Evolutionary conservation across 2,797 vertebrate genomes (phyloP), one percentile per base, ranked within the genome.

Genomic region (Nothura maculosa): DNA sequence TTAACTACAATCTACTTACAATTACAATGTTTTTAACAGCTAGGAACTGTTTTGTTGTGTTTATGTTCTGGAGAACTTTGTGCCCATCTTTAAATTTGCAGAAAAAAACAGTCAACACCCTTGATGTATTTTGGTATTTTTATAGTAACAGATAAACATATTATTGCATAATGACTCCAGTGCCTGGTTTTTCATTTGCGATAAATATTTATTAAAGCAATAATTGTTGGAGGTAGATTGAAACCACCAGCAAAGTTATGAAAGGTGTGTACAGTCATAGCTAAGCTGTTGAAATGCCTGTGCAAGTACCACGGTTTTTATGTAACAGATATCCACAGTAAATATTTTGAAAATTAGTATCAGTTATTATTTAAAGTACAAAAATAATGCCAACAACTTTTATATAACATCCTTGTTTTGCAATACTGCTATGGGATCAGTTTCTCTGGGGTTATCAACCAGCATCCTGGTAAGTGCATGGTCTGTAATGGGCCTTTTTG

Each of bases 181-280:
- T 14, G 28, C 15, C 60, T 47, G 27, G 19, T 81, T 87, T 90
- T 91, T 85, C 28, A 54, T 85, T 91, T 83, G 60, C 20, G 36
- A 81, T 64, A 89, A 81, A 42, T 87, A 73, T 42, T 90, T 92
- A 38, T 87, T 85, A 70, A 60, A 42, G 36, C 30, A 42, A 3
- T 52, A 45, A 45, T 91, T 90, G 66, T 55, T 81, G 0, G 2
- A 80, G 55, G 32, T 89, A 81, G 81, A 83, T 89, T 92, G 80
- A 93, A 95, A 85, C 87, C 81, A 81, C 72, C 40, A 57, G 1
- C 7, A 28, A 66, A 54, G 45, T 92, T 91, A 40, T 91, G 94
- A 92, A 95, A 95, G 79, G 22, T 15, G 32, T 69, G 76, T 54
- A 17, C 52, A 89, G 66, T 87, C 57, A 54, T 17, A 83, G 61